Conservation (phyloP, 1,140 invertebrate species). For the Procambarus virginalis region DNA sequence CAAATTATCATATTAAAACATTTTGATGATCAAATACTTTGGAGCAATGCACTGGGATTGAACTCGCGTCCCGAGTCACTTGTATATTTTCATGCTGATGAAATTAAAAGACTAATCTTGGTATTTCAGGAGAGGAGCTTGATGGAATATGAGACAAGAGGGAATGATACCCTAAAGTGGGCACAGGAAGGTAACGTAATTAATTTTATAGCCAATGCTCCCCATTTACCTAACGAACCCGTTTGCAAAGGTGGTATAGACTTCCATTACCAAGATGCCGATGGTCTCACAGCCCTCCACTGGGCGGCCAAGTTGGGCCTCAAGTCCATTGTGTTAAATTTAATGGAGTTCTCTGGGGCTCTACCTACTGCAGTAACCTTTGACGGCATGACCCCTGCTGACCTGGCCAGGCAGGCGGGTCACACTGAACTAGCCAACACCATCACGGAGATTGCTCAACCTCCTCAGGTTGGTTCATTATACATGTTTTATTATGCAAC, state of each 20-base stretch:
- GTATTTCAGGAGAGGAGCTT: too few relatives aligned
- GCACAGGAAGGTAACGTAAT: too few relatives aligned
- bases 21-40: too few relatives aligned
- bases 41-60: too few relatives aligned
- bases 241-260: background rate
- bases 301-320: constrained; percentile 25
- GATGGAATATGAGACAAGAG: too few relatives aligned
- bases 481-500: too few relatives aligned
- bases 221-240: background rate
- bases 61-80: too few relatives aligned
- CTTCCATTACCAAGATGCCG: constrained; percentile 18
- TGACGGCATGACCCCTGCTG: constrained; percentile 1
- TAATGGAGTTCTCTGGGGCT: background rate
- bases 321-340: background rate
- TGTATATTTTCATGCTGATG: too few relatives aligned
- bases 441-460: background rate
- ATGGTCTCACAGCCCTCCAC: constrained; percentile 14
- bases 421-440: background rate
- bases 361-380: background rate
- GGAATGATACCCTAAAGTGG: too few relatives aligned
- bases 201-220: background rate
- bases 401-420: constrained; percentile 3
- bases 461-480: background rate
- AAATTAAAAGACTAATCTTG: too few relatives aligned
- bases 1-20: too few relatives aligned